Evolutionary conservation across 2,888 invertebrate species (phyloP), one percentile per base, ranked within the genome.

Genomic region (Axea sp.): DNA sequence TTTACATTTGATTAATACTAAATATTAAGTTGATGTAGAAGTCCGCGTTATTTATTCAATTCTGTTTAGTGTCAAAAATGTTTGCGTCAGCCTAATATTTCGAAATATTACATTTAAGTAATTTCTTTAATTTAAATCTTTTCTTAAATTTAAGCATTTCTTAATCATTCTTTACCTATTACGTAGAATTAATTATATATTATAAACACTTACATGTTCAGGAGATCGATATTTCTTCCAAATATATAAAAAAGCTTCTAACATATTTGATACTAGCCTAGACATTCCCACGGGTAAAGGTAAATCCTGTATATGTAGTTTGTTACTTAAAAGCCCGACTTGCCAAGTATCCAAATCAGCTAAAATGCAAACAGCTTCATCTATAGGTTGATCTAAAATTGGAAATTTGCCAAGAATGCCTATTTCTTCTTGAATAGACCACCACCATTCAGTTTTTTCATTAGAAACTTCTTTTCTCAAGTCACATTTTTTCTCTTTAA

Each of bases 341-440:
- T 89, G 95, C 95, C 96, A 96, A 47, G 92, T 93, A 81, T 94
- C 93, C 75, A 92, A 90, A 82, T 95, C 92, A 0, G 94, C 96
- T 22, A 96, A 89, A 73, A 97, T 93, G 75, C 95, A 96, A 31
- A 96, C 90, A 45, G 95, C 92, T 87, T 96, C 95, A 47, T 92
- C 90, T 0, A 94, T 91, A 26, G 93, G 90, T 80, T 93, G 92
- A 82, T 95, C 95, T 26, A 92, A 85, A 11, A 84, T 78, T 1
- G 88, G 83, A 71, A 82, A 86, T 71, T 82, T 82, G 3, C 80
- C 85, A 24, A 81, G 80, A 1, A 85, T 77, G 5, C 77, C 75
- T 4, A 86, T 82, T 75, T 86, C 86, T 12, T 87, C 85, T 0
- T 83, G 81, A 71, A 87, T 82, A 15, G 78, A 80, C 43, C 75